phyloP scores from a whole-genome alignment of 2,888 invertebrate species.

The Lepidonotus clava region DNA sequence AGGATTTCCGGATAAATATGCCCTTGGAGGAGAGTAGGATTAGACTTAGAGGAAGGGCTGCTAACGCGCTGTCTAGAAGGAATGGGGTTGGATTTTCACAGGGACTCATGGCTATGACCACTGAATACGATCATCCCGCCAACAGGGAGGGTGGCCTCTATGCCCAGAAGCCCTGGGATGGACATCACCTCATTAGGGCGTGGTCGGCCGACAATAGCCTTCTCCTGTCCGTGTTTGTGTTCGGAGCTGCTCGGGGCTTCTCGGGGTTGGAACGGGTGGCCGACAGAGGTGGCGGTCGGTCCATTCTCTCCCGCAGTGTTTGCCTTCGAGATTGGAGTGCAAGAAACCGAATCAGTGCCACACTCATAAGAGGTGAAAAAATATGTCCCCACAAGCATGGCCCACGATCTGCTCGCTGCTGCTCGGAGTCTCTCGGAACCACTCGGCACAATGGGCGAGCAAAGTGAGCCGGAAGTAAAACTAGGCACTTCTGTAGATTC shows the following conservation, averaged over 20 bases:
- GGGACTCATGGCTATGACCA: background rate
- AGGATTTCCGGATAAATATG: no score
- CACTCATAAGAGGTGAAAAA: slow-evolving; percentile 3
- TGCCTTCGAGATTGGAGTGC: slow-evolving; percentile 32
- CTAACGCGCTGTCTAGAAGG: background rate
- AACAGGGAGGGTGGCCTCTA: background rate
- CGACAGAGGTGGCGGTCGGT: no score
- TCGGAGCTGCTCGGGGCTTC: background rate
- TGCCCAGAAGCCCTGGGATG: background rate
- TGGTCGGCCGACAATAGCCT: background rate
- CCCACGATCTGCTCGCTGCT: no score
- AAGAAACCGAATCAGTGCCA: slow-evolving; percentile 21
- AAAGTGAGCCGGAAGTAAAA: no score
- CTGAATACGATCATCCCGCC: slow-evolving; percentile 15
- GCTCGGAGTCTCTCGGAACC: no score
- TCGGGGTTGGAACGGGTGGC: no score
- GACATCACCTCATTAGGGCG: background rate
- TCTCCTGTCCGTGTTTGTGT: background rate
- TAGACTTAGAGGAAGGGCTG: background rate
- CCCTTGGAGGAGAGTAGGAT: no score
- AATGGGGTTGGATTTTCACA: background rate
- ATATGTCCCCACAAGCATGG: no score
- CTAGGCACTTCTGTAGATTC: no score
- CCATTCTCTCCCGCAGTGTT: background rate
- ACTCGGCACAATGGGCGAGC: no score